phyloP scores from a whole-genome alignment of 1,140 invertebrate species.

The Cryptotermes secundus region DNA sequence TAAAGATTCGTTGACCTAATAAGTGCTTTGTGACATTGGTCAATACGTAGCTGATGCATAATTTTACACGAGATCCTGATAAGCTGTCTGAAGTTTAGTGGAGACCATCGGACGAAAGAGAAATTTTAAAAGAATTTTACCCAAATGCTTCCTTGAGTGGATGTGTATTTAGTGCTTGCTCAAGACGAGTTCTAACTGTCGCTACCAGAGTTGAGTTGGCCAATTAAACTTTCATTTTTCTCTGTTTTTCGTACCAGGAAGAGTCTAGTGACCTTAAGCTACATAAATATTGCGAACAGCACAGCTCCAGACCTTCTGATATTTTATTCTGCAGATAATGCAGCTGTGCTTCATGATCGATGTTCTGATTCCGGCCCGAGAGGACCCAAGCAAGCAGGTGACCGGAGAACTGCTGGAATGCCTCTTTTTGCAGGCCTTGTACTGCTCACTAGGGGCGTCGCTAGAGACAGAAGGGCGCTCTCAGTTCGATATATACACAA shows the following conservation, averaged over 20 bases:
- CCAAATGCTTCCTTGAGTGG: no score
- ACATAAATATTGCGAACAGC: not conserved
- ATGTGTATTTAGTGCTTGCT: no score
- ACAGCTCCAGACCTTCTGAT: not conserved
- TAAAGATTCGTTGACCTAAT: no score
- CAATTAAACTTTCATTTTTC: not conserved
- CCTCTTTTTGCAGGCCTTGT: slow-evolving; percentile 73
- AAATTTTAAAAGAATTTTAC: no score
- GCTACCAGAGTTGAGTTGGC: no score
- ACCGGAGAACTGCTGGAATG: slow-evolving; percentile 56
- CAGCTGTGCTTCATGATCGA: slow-evolving; percentile 84
- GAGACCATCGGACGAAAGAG: no score
- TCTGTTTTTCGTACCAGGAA: slow-evolving; percentile 31
- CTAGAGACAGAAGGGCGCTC: slow-evolving; percentile 65
- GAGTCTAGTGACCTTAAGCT: not conserved
- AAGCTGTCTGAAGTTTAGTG: no score
- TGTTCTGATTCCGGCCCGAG: slow-evolving; percentile 54
- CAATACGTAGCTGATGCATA: no score
- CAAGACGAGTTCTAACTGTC: no score
- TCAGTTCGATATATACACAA: slow-evolving; percentile 78
- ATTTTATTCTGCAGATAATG: slow-evolving; percentile 56
- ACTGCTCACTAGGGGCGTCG: slow-evolving; percentile 80
- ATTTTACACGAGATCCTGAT: no score
- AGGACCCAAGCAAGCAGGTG: slow-evolving; percentile 27
- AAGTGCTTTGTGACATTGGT: no score